Percentiles rank a stretch among this genome's conserved stretches.
phyloP scores from a whole-genome alignment of 2,888 invertebrate species.

The Mythimna impura region DNA sequence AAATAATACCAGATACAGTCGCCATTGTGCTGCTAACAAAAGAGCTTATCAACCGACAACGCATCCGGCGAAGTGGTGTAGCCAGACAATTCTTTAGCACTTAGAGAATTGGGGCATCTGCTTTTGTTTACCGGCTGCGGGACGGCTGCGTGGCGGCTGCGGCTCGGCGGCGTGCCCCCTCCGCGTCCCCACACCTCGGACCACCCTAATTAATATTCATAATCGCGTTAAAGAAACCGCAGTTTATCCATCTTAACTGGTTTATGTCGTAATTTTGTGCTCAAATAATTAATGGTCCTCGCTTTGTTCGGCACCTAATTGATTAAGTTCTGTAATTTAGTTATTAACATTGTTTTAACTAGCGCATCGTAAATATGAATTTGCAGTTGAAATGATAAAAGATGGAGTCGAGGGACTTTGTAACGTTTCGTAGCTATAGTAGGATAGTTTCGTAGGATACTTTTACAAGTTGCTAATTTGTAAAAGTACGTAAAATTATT shows the following conservation, averaged over 20 bases:
- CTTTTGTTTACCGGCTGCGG: constrained; percentile 69
- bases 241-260: constrained; percentile 72
- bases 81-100: constrained; percentile 66
- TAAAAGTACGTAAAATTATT: background rate
- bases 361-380: constrained; percentile 43
- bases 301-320: constrained; percentile 65
- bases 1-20: constrained; percentile 60
- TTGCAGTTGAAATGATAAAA: constrained; percentile 16
- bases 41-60: constrained; percentile 61
- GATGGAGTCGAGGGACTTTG: constrained; percentile 10
- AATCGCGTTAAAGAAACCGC: constrained; percentile 77
- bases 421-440: background rate
- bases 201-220: constrained; percentile 78
- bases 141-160: constrained; percentile 26
- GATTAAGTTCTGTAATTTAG: constrained; percentile 67
- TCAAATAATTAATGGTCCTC: constrained; percentile 63
- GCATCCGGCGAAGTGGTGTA: constrained; percentile 55
- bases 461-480: no score
- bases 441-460: no score
- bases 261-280: constrained; percentile 71
- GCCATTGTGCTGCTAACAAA: constrained; percentile 59
- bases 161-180: background rate
- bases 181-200: constrained; percentile 34
- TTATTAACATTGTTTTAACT: constrained; percentile 61
- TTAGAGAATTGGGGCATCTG: constrained; percentile 79